Percentiles rank a stretch among this genome's conserved stretches.
Evolutionary conservation across 2,888 invertebrate genomes (phyloP).

Genomic region (Dusona sp.): DNA sequence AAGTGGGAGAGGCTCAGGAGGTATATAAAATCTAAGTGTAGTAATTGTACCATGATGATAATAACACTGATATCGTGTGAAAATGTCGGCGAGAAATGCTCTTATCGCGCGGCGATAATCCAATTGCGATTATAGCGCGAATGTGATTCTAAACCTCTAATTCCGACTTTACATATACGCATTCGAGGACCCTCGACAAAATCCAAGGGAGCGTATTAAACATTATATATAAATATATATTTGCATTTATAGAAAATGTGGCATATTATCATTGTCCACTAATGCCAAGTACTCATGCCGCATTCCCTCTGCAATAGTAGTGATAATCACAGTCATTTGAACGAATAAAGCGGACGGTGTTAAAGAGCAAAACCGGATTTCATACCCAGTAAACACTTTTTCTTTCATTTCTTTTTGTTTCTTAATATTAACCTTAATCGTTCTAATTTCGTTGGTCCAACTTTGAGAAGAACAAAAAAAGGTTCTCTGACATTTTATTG

Average conservation of each 20-base stretch:
- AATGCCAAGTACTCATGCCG: slow-evolving; percentile 3
- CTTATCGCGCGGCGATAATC: slow-evolving; percentile 56
- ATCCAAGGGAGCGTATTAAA: slow-evolving; percentile 40
- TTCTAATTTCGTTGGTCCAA: background rate
- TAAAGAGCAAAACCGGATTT: slow-evolving; percentile 7
- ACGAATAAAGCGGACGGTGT: background rate
- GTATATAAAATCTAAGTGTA: background rate
- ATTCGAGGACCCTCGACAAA: background rate
- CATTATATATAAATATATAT: background rate
- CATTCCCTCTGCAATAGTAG: slow-evolving; percentile 11
- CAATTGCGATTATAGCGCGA: slow-evolving; percentile 58
- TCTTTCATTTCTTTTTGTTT: background rate
- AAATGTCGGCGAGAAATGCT: slow-evolving; percentile 25
- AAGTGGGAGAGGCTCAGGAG: background rate
- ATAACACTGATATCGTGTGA: slow-evolving; percentile 33
- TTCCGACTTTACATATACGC: slow-evolving; percentile 40
- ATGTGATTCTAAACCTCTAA: slow-evolving; percentile 63
- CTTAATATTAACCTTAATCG: background rate
- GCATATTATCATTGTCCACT: slow-evolving; percentile 2
- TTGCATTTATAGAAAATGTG: background rate
- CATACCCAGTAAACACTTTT: background rate
- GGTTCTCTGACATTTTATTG: background rate
- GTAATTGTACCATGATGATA: slow-evolving; percentile 51
- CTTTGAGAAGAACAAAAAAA: too few species aligned
- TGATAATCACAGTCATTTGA: background rate